phyloP scores from a whole-genome alignment of 1,140 invertebrate species.

The Matsumurasca onukii region DNA sequence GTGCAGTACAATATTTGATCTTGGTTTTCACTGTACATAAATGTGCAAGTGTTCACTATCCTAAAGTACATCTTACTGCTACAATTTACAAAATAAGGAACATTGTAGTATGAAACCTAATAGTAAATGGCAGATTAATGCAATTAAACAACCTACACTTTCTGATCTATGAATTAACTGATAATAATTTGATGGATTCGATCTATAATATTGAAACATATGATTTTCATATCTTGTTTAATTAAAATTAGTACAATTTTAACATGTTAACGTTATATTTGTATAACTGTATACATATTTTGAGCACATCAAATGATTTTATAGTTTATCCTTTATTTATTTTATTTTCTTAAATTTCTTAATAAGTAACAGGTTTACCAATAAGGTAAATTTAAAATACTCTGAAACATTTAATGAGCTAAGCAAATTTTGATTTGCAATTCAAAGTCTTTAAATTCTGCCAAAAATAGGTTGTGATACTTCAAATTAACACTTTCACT shows the following conservation, averaged over 20 bases:
- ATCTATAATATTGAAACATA: neutral
- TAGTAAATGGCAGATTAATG: too few species aligned
- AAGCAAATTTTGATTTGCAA: too few species aligned
- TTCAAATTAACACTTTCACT: too few species aligned
- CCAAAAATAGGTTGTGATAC: too few species aligned
- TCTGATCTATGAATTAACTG: neutral
- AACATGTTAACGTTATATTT: neutral
- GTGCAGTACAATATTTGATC: constrained; percentile 16
- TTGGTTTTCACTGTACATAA: neutral
- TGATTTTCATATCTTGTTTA: neutral
- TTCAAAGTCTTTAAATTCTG: too few species aligned
- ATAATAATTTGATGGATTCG: neutral
- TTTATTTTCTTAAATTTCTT: too few species aligned
- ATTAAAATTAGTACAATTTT: too few species aligned
- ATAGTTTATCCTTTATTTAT: too few species aligned
- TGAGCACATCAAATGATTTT: too few species aligned
- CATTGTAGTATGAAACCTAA: constrained; percentile 8
- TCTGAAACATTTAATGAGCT: too few species aligned
- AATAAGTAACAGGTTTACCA: too few species aligned
- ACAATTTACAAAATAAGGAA: constrained; percentile 16
- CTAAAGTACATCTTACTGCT: neutral
- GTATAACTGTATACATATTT: neutral
- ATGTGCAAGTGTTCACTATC: constrained; percentile 13
- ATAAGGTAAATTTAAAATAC: too few species aligned
- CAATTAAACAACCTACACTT: neutral